Evolutionary conservation across 2,888 invertebrate species (phyloP), one percentile per base, ranked within the genome.

Genomic region (Macrosiphum euphorbiae): DNA sequence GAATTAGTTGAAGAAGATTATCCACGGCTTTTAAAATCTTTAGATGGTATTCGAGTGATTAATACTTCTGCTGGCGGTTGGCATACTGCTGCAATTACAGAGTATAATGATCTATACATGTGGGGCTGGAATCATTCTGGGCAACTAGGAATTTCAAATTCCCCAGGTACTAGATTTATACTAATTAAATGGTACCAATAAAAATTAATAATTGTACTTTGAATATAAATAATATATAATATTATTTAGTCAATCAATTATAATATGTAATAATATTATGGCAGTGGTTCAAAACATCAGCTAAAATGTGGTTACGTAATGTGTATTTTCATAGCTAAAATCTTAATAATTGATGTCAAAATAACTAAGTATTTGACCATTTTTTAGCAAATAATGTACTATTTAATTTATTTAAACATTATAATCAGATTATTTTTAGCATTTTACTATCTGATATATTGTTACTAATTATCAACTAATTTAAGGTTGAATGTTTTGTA

Each of bases 121-220:
- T 99, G 99, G 99, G 99, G 99, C 16, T 98, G 98, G 97, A 99
- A 99, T 96, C 97, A 97, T 94, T 97, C 97, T 95, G 98, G 99
- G 0, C 98, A 99, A 96, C 96, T 99, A 35, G 99, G 99, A 16
- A 85, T 94, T 90, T 94, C 90, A 67, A 94, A 94, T 52, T 90
- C 67, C 28, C 67, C 90, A 90, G 94, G 94, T 94, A 94, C n/a
- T 85, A 61, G 8, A 78, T 78, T 8, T 89, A 35, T 92, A 11
- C 2, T 55, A n/a, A 47, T 50, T 88, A 47, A 78, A n/a, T 67
- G 0, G 0, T 78, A 50, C 47, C 55, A 28, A 52, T 58, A n/a
- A 78, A 88, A 28, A 52, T 58, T 20, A 89, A 41, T 91, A n/a
- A 85, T 41, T 91, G 2, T 13, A 13, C 3, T 84, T 78, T 84